Evolutionary conservation across 2,888 invertebrate genomes (phyloP), one percentile per base, ranked within the genome.

Genomic region (Bombyx huttoni): DNA sequence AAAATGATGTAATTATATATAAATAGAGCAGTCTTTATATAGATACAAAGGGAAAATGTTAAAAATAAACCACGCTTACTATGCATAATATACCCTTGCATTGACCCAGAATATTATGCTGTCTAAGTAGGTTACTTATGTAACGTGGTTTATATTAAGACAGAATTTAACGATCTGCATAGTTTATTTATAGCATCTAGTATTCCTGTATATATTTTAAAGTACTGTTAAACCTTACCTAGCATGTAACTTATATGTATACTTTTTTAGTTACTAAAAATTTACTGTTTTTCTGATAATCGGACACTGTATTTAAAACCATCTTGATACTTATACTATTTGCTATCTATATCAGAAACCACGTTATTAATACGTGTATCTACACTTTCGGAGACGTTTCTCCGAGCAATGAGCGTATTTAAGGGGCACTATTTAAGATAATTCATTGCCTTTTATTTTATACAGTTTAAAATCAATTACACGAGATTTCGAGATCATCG

Each of bases 321-420:
- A n/a, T n/a, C 35, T 48, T 35, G 14, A 40, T 10, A 14, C 45
- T 9, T 14, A 48, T 48, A 48, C 13, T 64, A 70, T 53, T 46
- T 49, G 49, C 54, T 81, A 81, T 80, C 79, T 78, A 81, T 80
- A 75, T 68, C 64, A 68, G 64, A 72, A 35, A 68, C 65, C 62
- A 68, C 60, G 72, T 68, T 72, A 78, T 73, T 81, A 79, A 81
- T 76, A 73, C 80, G 83, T 82, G 73, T 80, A 78, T 73, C 74
- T 76, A 76, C 76, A 76, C 69, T 80, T 82, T 79, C 62, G 75
- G 78, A 78, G 79, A 77, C 78, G 79, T 75, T 74, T 72, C 79
- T 59, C 70, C 68, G 67, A 72, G 75, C 81, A 81, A 84, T 81
- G 78, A 82, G 78, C 71, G 71, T 77, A 76, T 77, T 78, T 78